A percentile compares a stretch with the other conserved stretches of the same genome.
These are phyloP conservation scores for Sebastes minor DNA, from an alignment of 2,797 vertebrate genomes.

Conservation along the genomic window DNA sequence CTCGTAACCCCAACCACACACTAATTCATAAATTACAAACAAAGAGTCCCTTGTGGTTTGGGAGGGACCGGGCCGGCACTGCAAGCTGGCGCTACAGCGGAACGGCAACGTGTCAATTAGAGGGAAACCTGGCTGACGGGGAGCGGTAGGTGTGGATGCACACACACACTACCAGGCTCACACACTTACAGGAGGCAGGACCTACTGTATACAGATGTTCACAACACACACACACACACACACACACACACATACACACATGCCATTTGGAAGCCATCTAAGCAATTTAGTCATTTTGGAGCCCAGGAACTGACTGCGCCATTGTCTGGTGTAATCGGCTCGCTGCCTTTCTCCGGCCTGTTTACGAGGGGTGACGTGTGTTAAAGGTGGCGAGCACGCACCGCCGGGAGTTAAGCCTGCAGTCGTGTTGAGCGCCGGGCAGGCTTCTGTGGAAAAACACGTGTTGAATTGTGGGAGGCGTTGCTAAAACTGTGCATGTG, in stretches of 20 bases:
- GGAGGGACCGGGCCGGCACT: slow-evolving; percentile 54
- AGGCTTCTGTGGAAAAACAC: slow-evolving; percentile 16
- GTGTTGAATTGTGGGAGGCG: not conserved
- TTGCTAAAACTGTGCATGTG: not conserved
- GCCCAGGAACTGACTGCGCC: slow-evolving; percentile 40
- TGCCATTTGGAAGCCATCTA: slow-evolving; percentile 49
- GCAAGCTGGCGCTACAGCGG: slow-evolving; percentile 31
- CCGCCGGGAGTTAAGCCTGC: not conserved
- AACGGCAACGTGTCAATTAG: slow-evolving; percentile 49
- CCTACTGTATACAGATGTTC: not conserved
- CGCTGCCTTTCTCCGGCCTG: not conserved
- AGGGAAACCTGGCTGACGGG: slow-evolving; percentile 51
- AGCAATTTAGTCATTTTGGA: slow-evolving; percentile 33
- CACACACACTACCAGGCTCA: slow-evolving; percentile 13
- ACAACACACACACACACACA: not conserved
- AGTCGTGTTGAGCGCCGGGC: not conserved
- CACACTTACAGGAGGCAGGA: slow-evolving; percentile 3
- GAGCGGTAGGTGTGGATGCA: slow-evolving; percentile 53
- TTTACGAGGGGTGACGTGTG: slow-evolving; percentile 43
- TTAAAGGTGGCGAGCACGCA: slow-evolving; percentile 5
- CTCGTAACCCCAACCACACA: slow-evolving; percentile 72
- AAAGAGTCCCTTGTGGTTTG: slow-evolving; percentile 80
- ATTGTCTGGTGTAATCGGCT: slow-evolving; percentile 31
- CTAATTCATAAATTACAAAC: slow-evolving; percentile 79
- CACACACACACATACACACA: not conserved